phyloP scores from a whole-genome alignment of 64 coral and sea anemone genomes.

The Platygyra sinensis region DNA sequence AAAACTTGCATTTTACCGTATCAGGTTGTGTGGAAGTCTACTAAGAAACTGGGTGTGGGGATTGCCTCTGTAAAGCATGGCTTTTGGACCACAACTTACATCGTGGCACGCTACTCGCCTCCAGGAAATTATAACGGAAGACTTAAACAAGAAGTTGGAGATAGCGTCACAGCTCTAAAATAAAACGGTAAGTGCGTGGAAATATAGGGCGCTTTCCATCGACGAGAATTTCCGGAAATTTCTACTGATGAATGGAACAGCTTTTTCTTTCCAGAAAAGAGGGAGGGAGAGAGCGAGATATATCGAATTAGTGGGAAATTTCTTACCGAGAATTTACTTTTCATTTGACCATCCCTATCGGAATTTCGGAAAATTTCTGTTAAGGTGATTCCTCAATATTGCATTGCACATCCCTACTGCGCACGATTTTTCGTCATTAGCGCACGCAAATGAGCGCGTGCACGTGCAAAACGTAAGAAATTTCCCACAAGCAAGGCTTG shows the following conservation, averaged over 20 bases:
- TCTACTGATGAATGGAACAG: no score
- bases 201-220: background rate
- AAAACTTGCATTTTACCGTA: background rate
- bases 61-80: slow-evolving; percentile 70
- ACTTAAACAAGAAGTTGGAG: slow-evolving; percentile 55
- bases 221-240: no score
- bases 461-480: no score
- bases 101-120: slow-evolving; percentile 82
- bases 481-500: no score
- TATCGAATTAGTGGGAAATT: no score
- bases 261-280: background rate
- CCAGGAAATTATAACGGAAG: slow-evolving; percentile 57
- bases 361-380: no score
- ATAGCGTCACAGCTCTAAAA: background rate
- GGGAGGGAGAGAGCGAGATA: background rate
- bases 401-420: no score
- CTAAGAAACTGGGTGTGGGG: slow-evolving; percentile 56
- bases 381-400: no score
- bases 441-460: no score
- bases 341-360: no score
- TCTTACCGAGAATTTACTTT: no score
- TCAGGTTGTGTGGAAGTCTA: slow-evolving; percentile 81
- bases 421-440: no score
- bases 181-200: slow-evolving; percentile 1
- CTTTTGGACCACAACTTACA: slow-evolving; percentile 59